These are phyloP conservation scores for Scomber colias DNA, from an alignment of 2,113 vertebrate genomes.

Conservation along the genomic window DNA sequence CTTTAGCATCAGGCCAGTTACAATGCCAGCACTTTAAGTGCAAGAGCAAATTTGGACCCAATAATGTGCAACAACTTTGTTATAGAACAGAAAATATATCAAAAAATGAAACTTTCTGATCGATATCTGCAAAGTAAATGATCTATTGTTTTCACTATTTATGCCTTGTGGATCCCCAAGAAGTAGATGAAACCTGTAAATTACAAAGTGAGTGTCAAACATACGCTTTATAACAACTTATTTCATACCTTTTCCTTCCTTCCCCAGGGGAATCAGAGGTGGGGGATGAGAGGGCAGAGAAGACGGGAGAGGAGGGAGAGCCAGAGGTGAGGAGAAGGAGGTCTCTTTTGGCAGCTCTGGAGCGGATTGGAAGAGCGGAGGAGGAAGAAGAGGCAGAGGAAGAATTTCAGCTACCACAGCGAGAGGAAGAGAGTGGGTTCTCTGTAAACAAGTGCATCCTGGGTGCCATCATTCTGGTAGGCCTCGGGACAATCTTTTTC, in stretches of 20 bases:
- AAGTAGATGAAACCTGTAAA: background rate
- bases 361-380: slow-evolving; percentile 63
- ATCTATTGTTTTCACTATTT: background rate
- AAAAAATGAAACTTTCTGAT: too few species aligned
- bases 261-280: slow-evolving; percentile 41
- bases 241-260: background rate
- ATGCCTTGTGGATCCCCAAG: background rate
- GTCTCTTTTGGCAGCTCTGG: slow-evolving; percentile 76
- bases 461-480: slow-evolving; percentile 85
- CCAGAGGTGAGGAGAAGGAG: slow-evolving; percentile 74
- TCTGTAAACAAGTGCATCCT: slow-evolving; percentile 89
- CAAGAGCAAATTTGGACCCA: slow-evolving; percentile 10
- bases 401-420: slow-evolving; percentile 73
- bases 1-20: background rate
- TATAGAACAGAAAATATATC: background rate
- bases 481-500: slow-evolving; percentile 87
- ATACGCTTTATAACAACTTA: background rate
- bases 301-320: slow-evolving; percentile 57
- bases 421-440: slow-evolving; percentile 74
- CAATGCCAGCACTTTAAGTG: background rate
- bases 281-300: slow-evolving; percentile 40
- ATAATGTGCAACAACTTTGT: slow-evolving; percentile 20
- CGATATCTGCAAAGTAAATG: background rate
- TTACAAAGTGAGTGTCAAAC: background rate
- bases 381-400: slow-evolving; percentile 77